Conservation (phyloP, 2,113 vertebrate species). For the Pelecanoides urinatrix region DNA sequence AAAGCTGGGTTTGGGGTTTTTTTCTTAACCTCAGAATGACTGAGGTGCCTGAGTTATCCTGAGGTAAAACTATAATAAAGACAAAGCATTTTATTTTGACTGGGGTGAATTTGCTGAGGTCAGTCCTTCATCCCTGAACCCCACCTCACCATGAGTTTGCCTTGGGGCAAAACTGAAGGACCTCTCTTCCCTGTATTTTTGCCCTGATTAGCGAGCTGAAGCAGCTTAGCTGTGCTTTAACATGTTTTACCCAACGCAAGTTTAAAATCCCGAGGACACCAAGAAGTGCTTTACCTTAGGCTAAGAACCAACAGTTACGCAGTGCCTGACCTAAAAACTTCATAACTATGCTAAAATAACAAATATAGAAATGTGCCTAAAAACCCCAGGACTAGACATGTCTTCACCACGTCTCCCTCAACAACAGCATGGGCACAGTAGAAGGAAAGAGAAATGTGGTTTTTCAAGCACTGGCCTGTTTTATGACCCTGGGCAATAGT, state of each 20-base stretch:
- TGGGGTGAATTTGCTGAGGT: neutral
- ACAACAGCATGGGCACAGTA: fast-evolving
- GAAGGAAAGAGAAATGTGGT: neutral
- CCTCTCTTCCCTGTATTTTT: neutral
- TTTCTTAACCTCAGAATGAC: neutral
- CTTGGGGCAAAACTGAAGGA: neutral
- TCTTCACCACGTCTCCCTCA: neutral
- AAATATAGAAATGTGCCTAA: neutral
- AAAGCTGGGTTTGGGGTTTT: neutral
- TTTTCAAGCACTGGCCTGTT: neutral
- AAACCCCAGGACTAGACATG: neutral
- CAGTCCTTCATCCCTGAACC: neutral
- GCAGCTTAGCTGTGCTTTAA: neutral
- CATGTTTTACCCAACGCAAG: neutral
- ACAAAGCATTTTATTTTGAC: neutral
- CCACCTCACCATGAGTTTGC: neutral
- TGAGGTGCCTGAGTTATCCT: neutral
- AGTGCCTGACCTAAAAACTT: neutral
- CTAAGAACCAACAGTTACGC: neutral
- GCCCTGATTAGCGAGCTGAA: neutral
- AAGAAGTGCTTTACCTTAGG: neutral
- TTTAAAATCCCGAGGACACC: neutral
- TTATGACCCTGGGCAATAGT: neutral
- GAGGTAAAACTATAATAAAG: neutral
- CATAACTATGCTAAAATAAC: neutral